Conservation (phyloP, 2,113 vertebrate genomes). For the Ceyx cyanopectus region DNA sequence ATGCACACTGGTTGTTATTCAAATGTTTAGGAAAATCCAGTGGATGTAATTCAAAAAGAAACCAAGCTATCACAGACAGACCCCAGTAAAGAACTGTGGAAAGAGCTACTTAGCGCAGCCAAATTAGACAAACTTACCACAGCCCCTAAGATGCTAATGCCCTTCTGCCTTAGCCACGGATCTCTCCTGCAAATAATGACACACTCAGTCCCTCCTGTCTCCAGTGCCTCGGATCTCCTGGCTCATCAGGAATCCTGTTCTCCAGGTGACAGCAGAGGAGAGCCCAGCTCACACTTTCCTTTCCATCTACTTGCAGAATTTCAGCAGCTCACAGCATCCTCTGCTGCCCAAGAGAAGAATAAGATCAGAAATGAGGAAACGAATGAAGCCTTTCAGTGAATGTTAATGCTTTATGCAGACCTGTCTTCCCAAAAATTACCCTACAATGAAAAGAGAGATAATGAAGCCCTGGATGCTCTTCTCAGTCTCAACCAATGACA, state of each 20-base stretch:
- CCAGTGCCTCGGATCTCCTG: neutral
- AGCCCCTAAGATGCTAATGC: neutral
- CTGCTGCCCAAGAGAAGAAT: constrained; percentile 29
- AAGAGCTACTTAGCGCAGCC: neutral
- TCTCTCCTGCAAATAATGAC: neutral
- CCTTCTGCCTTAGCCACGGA: neutral
- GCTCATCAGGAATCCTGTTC: neutral
- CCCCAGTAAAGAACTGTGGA: neutral
- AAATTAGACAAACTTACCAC: neutral
- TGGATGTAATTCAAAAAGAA: neutral
- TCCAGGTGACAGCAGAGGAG: neutral
- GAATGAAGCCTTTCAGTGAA: neutral
- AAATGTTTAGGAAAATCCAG: neutral
- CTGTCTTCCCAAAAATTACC: fast-evolving
- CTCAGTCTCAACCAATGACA: too few relatives aligned
- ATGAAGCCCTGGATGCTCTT: neutral
- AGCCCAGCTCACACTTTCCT: neutral
- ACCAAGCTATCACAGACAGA: neutral
- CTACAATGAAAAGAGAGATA: neutral
- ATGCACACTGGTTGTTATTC: neutral
- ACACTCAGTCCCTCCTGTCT: neutral
- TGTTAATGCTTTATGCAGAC: fast-evolving
- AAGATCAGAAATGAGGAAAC: neutral
- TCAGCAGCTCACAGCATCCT: constrained; percentile 21
- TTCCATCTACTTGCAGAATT: neutral